A percentile compares a stretch with the other conserved stretches of the same genome.
Conservation (phyloP, 2,888 invertebrate genomes). For the Tuta absoluta region DNA sequence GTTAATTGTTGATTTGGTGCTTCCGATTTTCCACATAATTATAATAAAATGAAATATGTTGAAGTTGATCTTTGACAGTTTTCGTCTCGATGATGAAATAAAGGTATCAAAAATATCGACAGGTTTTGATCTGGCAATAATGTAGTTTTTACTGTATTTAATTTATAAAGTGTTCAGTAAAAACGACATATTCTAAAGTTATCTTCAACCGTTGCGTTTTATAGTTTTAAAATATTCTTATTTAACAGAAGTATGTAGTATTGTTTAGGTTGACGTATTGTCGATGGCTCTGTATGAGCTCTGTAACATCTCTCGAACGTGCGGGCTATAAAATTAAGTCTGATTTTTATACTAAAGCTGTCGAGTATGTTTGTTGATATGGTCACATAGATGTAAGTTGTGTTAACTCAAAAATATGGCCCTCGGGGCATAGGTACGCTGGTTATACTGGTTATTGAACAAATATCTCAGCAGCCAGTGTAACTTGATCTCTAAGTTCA, state of each 20-base stretch:
- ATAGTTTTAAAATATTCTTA: constrained; percentile 50
- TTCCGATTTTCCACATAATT: background rate
- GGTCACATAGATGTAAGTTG: constrained; percentile 59
- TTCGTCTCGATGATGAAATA: background rate
- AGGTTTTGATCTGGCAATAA: background rate
- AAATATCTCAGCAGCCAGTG: too few relatives aligned
- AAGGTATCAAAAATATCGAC: background rate
- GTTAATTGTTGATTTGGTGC: background rate
- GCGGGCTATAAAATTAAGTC: constrained; percentile 61
- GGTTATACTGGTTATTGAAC: too few relatives aligned
- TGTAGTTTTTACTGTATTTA: background rate
- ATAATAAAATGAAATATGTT: background rate
- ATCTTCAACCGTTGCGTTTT: constrained; percentile 25
- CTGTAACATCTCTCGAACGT: constrained; percentile 36
- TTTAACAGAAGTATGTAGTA: constrained; percentile 60
- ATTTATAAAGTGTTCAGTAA: constrained; percentile 12
- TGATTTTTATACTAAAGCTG: constrained; percentile 68
- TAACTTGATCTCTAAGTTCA: too few relatives aligned
- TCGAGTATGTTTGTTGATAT: constrained; percentile 56
- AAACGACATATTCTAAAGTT: background rate
- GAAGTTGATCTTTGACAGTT: background rate
- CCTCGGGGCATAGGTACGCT: background rate
- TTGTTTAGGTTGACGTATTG: constrained; percentile 56
- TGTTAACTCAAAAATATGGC: constrained; percentile 43
- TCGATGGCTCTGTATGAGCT: constrained; percentile 40